These are phyloP conservation scores for Agrochola lychnidis DNA, from an alignment of 2,888 invertebrate species.

Conservation along the genomic window DNA sequence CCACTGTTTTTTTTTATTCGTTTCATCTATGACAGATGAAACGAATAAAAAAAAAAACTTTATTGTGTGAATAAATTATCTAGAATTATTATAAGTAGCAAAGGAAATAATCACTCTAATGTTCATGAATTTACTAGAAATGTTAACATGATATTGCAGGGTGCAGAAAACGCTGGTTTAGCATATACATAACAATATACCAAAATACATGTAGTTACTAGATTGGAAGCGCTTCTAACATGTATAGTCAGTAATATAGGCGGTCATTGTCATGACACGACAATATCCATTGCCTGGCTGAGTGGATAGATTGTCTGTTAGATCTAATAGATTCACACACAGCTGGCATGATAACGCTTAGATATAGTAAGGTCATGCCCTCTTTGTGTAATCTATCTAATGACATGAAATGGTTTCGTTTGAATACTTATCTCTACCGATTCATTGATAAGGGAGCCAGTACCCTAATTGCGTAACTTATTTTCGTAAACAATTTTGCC, in stretches of 20 bases:
- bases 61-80: background rate
- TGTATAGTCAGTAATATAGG: slow-evolving; percentile 33
- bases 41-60: no score
- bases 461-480: no score
- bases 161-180: background rate
- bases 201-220: slow-evolving; percentile 14
- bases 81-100: background rate
- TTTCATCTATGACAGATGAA: no score
- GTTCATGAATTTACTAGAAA: background rate
- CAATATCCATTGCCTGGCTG: slow-evolving; percentile 45
- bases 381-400: background rate
- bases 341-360: slow-evolving; percentile 13
- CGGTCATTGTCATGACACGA: slow-evolving; percentile 39
- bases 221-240: slow-evolving; percentile 20
- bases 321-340: slow-evolving; percentile 41
- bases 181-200: background rate
- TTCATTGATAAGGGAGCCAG: background rate
- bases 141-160: background rate
- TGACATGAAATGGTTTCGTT: background rate
- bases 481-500: no score
- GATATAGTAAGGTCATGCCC: background rate
- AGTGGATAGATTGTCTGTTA: slow-evolving; percentile 22
- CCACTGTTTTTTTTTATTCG: background rate
- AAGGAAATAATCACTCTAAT: background rate
- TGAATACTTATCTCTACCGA: background rate